Evolutionary conservation across 2,888 invertebrate genomes (phyloP).

Genomic region (Agonopterix alstromeriana): DNA sequence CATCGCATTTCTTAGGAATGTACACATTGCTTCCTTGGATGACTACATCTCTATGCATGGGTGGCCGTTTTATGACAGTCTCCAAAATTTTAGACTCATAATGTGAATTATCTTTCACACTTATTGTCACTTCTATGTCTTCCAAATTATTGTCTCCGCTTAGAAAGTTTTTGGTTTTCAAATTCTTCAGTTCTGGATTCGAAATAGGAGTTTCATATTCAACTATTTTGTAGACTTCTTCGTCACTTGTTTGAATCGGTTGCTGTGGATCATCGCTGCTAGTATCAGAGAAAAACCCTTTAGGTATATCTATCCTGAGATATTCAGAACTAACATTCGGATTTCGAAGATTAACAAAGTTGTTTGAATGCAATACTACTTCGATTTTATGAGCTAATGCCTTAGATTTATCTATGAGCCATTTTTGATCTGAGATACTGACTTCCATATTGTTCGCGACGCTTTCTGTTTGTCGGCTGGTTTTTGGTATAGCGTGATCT

Average conservation of each 20-base stretch:
- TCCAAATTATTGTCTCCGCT: slow-evolving; percentile 24
- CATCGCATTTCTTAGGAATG: slow-evolving; percentile 38
- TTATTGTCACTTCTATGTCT: slow-evolving; percentile 31
- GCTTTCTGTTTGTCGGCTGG: slow-evolving; percentile 12
- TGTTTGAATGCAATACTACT: slow-evolving; percentile 43
- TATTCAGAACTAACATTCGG: slow-evolving; percentile 36
- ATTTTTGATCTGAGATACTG: slow-evolving; percentile 37
- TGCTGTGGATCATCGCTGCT: slow-evolving; percentile 26
- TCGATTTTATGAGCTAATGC: slow-evolving; percentile 46
- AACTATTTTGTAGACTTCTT: slow-evolving; percentile 54
- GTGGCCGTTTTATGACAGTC: slow-evolving; percentile 23
- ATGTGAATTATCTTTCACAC: slow-evolving; percentile 23
- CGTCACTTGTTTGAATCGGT: slow-evolving; percentile 40
- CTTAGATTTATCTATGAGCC: slow-evolving; percentile 47
- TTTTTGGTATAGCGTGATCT: not conserved
- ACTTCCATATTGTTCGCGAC: slow-evolving; percentile 19
- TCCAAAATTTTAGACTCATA: slow-evolving; percentile 29
- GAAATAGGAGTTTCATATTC: slow-evolving; percentile 50
- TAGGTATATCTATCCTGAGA: slow-evolving; percentile 51
- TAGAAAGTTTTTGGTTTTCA: slow-evolving; percentile 15
- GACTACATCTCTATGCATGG: slow-evolving; percentile 32
- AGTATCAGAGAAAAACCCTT: slow-evolving; percentile 45
- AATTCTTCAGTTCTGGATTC: slow-evolving; percentile 17
- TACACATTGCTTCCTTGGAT: slow-evolving; percentile 39
- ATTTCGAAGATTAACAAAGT: slow-evolving; percentile 21